Conservation (phyloP, 2,113 vertebrate genomes). For the Sporophila hypoxantha region DNA sequence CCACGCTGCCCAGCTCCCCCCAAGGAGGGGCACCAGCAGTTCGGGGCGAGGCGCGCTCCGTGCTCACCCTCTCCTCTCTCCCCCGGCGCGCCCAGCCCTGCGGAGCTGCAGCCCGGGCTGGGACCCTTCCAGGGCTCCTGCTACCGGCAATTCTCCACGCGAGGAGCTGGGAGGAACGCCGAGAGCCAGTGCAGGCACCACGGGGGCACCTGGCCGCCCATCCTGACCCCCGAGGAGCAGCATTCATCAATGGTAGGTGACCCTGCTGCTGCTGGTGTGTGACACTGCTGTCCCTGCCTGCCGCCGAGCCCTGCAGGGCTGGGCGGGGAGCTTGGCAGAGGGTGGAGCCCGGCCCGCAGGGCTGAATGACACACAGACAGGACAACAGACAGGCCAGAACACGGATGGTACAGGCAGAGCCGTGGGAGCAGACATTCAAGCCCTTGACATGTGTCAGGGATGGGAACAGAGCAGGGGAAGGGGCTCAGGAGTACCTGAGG, state of each 20-base stretch:
- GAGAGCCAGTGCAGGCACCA: constrained; percentile 83
- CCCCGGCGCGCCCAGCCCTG: constrained; percentile 62
- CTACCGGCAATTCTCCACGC: constrained; percentile 83
- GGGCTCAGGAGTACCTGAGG: too few species aligned
- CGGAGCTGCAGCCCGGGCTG: constrained; percentile 79
- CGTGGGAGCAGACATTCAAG: accelerated
- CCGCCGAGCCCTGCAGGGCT: accelerated
- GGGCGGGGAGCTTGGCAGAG: accelerated
- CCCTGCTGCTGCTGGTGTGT: accelerated
- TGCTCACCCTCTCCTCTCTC: neutral
- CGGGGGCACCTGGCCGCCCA: constrained; percentile 86
- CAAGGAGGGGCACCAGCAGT: neutral
- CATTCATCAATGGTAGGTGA: constrained; percentile 83
- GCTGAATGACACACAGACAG: accelerated
- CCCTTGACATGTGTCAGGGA: too few species aligned
- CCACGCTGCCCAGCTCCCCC: accelerated
- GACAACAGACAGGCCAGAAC: accelerated
- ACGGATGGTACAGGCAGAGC: accelerated
- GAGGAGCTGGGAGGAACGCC: constrained; percentile 90
- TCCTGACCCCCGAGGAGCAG: constrained; percentile 89
- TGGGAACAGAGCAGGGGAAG: too few species aligned
- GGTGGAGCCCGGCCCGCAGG: neutral
- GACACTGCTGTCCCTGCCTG: accelerated
- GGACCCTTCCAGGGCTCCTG: constrained; percentile 90
- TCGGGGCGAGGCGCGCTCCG: neutral